Percentiles rank a stretch among this genome's conserved stretches.
phyloP scores from a whole-genome alignment of 2,113 vertebrate genomes.

The Microcebus griseorufus region DNA sequence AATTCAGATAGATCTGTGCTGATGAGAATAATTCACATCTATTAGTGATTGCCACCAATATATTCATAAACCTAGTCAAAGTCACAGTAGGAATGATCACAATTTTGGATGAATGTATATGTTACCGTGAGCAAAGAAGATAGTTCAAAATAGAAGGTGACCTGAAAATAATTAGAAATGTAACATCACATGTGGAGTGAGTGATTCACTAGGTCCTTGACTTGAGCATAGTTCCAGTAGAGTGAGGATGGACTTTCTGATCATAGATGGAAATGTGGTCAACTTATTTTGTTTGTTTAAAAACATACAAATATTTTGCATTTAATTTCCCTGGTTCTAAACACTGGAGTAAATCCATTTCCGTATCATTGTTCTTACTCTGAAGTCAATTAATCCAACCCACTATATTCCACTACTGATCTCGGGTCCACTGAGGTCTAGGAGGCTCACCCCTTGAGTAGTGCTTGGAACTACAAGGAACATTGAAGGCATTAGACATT shows the following conservation, averaged over 20 bases:
- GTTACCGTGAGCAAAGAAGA: background rate
- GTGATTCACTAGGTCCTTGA: background rate
- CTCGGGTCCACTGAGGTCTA: background rate
- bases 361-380: background rate
- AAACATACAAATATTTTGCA: background rate
- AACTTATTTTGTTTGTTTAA: background rate
- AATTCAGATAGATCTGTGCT: background rate
- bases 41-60: background rate
- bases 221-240: background rate
- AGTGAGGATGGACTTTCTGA: background rate
- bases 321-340: slow-evolving; percentile 52
- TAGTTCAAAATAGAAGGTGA: background rate
- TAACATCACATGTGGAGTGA: too few species aligned
- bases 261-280: background rate
- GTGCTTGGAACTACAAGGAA: background rate
- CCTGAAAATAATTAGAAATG: background rate
- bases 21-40: background rate
- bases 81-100: background rate
- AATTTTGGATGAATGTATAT: background rate
- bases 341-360: background rate
- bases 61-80: background rate
- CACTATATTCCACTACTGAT: too few species aligned
- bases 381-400: background rate
- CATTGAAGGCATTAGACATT: background rate
- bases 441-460: background rate